A percentile compares a stretch with the other conserved stretches of the same genome.
phyloP scores from a whole-genome alignment of 2,888 invertebrate species.

The Tricholauxania praeusta region DNA sequence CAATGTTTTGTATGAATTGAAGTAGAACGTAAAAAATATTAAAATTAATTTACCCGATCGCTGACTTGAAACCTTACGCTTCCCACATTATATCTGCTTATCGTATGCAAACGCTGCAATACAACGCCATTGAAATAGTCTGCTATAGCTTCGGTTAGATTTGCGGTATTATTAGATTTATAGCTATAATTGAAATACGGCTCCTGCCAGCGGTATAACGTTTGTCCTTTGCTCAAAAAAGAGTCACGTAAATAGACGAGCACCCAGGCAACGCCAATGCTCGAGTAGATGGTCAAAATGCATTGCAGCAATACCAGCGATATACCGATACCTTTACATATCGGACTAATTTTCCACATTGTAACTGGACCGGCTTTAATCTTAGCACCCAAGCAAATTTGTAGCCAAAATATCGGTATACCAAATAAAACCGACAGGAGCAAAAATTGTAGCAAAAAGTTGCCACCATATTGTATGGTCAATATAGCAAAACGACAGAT shows the following conservation, averaged over 20 bases:
- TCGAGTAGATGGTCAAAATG: conserved; percentile 86
- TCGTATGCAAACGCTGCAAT: conserved; percentile 70
- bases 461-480: conserved; percentile 88
- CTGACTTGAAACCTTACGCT: conserved; percentile 62
- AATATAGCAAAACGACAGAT: conserved; percentile 88
- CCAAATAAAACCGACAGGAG: conserved; percentile 84
- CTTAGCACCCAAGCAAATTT: conserved; percentile 87
- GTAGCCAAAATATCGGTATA: conserved; percentile 86
- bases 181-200: conserved; percentile 70
- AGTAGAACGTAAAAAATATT: neutral
- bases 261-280: conserved; percentile 91
- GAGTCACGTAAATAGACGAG: conserved; percentile 90
- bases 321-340: conserved; percentile 91
- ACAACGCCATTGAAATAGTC: conserved; percentile 89
- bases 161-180: conserved; percentile 65
- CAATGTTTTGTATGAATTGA: neutral
- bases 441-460: conserved; percentile 89
- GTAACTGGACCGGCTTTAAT: conserved; percentile 87
- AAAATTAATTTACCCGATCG: conserved; percentile 59
- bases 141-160: conserved; percentile 81
- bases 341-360: conserved; percentile 94
- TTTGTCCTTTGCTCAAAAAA: conserved; percentile 71
- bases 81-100: conserved; percentile 62
- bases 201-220: conserved; percentile 57
- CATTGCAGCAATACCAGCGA: conserved; percentile 84